phyloP scores from a whole-genome alignment of 2,888 invertebrate species.

The Chloroclysta siterata region DNA sequence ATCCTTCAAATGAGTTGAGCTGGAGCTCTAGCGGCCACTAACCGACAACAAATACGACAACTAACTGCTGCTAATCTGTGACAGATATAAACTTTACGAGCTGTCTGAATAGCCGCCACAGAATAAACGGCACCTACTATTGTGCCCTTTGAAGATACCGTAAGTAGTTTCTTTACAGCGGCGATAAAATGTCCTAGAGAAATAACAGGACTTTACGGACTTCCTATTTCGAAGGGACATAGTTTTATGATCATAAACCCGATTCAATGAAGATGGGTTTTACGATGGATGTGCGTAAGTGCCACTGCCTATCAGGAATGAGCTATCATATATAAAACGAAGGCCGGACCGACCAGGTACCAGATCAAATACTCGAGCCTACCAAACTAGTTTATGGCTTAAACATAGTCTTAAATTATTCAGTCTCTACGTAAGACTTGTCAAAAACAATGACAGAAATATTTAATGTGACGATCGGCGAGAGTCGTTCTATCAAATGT shows the following conservation, averaged over 20 bases:
- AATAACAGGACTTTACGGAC: constrained; percentile 27
- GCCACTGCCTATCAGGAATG: background rate
- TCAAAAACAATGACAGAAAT: too few species aligned
- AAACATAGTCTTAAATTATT: too few species aligned
- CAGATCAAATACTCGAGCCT: too few species aligned
- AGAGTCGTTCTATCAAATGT: too few species aligned
- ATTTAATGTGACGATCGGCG: too few species aligned
- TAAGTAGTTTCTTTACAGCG: constrained; percentile 10
- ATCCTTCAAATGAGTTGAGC: too few species aligned
- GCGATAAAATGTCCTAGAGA: constrained; percentile 17
- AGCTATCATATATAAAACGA: background rate
- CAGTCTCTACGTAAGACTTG: too few species aligned
- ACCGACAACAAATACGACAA: background rate
- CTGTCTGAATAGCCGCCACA: constrained; percentile 19
- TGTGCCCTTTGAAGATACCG: constrained; percentile 17
- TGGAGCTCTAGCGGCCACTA: too few species aligned
- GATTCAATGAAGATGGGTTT: constrained; percentile 23
- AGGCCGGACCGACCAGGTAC: too few species aligned
- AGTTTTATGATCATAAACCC: constrained; percentile 18
- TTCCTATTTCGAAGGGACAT: constrained; percentile 29
- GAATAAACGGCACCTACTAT: background rate
- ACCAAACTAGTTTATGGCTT: too few species aligned
- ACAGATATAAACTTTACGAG: constrained; percentile 27
- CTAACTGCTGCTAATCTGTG: constrained; percentile 14
- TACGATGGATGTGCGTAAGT: constrained; percentile 8